These are phyloP conservation scores for Neofelis nebulosa DNA, from an alignment of 2,113 vertebrate genomes.

Conservation along the genomic window DNA sequence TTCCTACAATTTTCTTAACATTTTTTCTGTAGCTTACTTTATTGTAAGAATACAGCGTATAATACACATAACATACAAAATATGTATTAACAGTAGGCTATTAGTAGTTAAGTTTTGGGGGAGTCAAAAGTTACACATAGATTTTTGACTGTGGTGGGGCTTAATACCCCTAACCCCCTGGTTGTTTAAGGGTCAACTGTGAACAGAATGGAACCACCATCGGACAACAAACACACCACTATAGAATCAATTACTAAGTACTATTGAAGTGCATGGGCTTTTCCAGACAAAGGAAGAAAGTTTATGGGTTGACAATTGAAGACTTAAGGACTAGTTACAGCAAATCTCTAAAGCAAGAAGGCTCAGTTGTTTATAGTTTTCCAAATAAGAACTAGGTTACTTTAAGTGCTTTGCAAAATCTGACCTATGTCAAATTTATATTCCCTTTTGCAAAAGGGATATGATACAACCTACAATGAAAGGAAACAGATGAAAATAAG, in stretches of 20 bases:
- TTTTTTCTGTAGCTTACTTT: neutral
- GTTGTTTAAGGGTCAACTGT: neutral
- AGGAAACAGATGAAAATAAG: conserved; percentile 11
- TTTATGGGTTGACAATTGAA: neutral
- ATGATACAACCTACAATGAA: neutral
- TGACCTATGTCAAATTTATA: neutral
- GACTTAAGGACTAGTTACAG: neutral
- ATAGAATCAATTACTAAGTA: neutral
- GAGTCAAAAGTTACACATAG: neutral
- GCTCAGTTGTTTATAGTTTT: neutral
- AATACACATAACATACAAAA: neutral
- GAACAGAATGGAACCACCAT: neutral
- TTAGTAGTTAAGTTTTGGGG: neutral
- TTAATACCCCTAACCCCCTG: neutral
- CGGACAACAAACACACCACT: neutral
- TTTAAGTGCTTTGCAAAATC: neutral
- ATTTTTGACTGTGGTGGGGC: neutral
- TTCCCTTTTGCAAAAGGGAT: neutral
- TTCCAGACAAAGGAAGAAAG: neutral
- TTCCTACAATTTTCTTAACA: neutral
- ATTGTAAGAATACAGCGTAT: neutral
- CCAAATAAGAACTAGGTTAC: neutral
- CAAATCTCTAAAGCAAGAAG: neutral
- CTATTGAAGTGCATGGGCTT: neutral
- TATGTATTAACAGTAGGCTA: neutral